Percentiles rank a stretch among this genome's conserved stretches.
Evolutionary conservation across 2,113 vertebrate genomes (phyloP).

Genomic region (Anolis sagrei): DNA sequence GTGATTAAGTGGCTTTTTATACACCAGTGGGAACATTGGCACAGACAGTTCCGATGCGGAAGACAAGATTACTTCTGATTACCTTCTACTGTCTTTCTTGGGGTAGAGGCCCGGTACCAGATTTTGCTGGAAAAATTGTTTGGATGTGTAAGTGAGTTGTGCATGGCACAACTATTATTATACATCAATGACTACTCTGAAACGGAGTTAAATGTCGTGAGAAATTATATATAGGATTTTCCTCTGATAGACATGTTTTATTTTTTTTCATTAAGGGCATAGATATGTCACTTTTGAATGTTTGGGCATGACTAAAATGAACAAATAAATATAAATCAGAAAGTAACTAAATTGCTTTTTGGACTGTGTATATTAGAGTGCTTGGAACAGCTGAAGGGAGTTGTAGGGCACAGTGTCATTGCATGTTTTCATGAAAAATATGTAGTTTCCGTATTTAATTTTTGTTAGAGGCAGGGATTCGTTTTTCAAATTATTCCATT

Average conservation of each 20-base stretch:
- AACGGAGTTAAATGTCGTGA: slow-evolving; percentile 43
- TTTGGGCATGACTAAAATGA: slow-evolving; percentile 13
- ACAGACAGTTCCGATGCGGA: slow-evolving; percentile 50
- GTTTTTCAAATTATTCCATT: neutral
- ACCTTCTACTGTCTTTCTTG: slow-evolving; percentile 31
- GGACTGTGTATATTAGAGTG: neutral
- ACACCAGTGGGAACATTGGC: slow-evolving; percentile 34
- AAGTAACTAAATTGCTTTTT: neutral
- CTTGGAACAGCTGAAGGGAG: neutral
- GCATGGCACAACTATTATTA: slow-evolving; percentile 20
- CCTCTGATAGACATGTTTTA: slow-evolving; percentile 47
- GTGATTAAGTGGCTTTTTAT: slow-evolving; percentile 63
- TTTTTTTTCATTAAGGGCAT: neutral
- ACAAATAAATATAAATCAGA: neutral
- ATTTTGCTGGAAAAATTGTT: slow-evolving; percentile 49
- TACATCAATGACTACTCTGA: slow-evolving; percentile 25
- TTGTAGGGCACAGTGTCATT: slow-evolving; percentile 4
- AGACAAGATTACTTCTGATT: slow-evolving; percentile 57
- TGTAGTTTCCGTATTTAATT: neutral
- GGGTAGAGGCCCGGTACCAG: slow-evolving; percentile 34
- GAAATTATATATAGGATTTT: slow-evolving; percentile 39
- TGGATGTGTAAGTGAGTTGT: slow-evolving; percentile 39
- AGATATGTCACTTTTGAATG: slow-evolving; percentile 9
- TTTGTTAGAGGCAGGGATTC: neutral
- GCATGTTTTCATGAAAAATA: neutral